A percentile compares a stretch with the other conserved stretches of the same genome.
These are phyloP conservation scores for Penaeus monodon DNA, from an alignment of 2,888 invertebrate species.

Conservation along the genomic window DNA sequence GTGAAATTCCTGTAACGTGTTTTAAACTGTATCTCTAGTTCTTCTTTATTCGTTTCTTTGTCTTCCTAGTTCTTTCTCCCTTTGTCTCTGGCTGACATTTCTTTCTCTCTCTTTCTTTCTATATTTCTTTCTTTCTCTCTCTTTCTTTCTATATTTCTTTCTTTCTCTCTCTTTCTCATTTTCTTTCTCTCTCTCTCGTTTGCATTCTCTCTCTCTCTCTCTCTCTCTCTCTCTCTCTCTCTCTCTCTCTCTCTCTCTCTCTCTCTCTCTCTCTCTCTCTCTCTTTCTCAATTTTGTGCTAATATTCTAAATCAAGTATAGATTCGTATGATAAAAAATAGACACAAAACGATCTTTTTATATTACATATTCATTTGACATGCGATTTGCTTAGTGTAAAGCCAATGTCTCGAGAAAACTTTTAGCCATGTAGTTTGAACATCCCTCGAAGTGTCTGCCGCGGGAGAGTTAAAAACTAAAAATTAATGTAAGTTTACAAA, in stretches of 20 bases:
- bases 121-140: neutral
- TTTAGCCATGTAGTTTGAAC: too few relatives aligned
- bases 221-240: conserved; percentile 12
- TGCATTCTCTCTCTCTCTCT: conserved; percentile 2
- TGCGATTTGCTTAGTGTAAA: too few relatives aligned
- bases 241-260: conserved; percentile 1
- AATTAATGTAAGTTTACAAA: too few relatives aligned
- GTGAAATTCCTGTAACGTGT: neutral
- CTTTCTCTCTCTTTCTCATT: neutral
- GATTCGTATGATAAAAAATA: neutral
- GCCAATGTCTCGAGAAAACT: too few relatives aligned
- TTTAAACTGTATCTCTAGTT: neutral
- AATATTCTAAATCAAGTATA: too few relatives aligned
- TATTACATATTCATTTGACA: too few relatives aligned
- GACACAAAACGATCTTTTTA: neutral
- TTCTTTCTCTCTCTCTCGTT: conserved; percentile 7
- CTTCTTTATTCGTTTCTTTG: neutral
- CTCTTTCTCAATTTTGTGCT: neutral
- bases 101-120: neutral
- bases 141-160: neutral
- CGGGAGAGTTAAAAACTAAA: too few relatives aligned
- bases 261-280: neutral
- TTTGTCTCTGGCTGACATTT: neutral
- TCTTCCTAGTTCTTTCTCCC: neutral
- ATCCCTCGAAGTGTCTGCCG: too few relatives aligned